Conservation (phyloP, 1,140 invertebrate genomes). For the Contarinia nasturtii region DNA sequence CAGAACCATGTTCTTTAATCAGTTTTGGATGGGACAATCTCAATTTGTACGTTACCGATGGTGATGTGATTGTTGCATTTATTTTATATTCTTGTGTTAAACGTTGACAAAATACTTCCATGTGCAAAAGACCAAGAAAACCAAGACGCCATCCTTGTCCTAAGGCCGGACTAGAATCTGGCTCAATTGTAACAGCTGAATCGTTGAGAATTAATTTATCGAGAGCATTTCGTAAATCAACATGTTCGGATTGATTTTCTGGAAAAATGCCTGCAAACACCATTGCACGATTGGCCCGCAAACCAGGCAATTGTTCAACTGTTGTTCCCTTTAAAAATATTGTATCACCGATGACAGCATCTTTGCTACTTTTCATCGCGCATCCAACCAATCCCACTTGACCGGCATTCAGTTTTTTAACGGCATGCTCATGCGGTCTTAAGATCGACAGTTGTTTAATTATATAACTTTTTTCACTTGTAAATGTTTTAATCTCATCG, state of each 20-base stretch:
- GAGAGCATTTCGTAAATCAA: slow-evolving; percentile 54
- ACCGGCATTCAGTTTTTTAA: slow-evolving; percentile 39
- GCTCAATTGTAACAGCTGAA: slow-evolving; percentile 59
- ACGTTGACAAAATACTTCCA: slow-evolving; percentile 90
- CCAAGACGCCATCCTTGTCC: slow-evolving; percentile 88
- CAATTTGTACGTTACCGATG: slow-evolving; percentile 87
- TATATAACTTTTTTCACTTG: slow-evolving; percentile 52
- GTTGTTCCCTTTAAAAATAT: slow-evolving; percentile 33
- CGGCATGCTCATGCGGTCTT: slow-evolving; percentile 50
- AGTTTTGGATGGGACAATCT: slow-evolving; percentile 36
- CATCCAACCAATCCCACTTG: slow-evolving; percentile 53
- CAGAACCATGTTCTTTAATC: slow-evolving; percentile 40
- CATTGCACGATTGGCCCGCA: slow-evolving; percentile 62
- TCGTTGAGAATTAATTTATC: slow-evolving; percentile 89
- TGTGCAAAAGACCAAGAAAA: slow-evolving; percentile 84
- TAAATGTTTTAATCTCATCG: slow-evolving; percentile 38
- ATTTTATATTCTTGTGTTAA: slow-evolving; percentile 85
- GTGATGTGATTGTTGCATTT: slow-evolving; percentile 76
- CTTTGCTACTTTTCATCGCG: slow-evolving; percentile 58
- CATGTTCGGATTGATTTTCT: slow-evolving; percentile 68
- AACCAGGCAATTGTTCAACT: slow-evolving; percentile 42
- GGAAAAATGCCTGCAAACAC: slow-evolving; percentile 93
- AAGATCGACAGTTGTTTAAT: slow-evolving; percentile 65
- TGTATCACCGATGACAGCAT: slow-evolving; percentile 74
- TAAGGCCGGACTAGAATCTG: slow-evolving; percentile 74